Evolutionary conservation across 2,888 invertebrate species (phyloP), one percentile per base, ranked within the genome.

Genomic region (Aphrophora alni): DNA sequence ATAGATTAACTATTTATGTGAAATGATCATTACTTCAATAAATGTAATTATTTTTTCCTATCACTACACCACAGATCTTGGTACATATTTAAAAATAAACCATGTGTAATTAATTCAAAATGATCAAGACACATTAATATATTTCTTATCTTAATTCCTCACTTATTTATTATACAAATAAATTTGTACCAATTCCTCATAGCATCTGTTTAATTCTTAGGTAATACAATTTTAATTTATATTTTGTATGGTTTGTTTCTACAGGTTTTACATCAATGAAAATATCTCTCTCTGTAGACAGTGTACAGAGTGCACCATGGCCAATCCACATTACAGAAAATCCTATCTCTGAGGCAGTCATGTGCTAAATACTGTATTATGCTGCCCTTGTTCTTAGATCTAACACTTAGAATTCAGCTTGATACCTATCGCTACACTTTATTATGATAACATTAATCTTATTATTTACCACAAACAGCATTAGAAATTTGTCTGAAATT

Each of bases 241-340:
- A 68, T 79, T 33, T 73, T 69, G 38, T 71, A 38, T 44, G 79
- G 25, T 77, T 77, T 69, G 69, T 71, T 80, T 78, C 82, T 80
- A 17, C 82, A 84, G 84, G 83, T 27, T 78, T 84, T 44, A 75
- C 82, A 51, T 74, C 3, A 21, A 59, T 85, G 81, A 83, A 82
- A 82, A 80, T 81, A 38, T 84, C 85, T 26, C 79, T 80, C 72
- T 84, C 85, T 38, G 82, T 83, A 24, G 85, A 85, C 73, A 84
- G 84, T 88, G 87, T 89, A 86, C 89, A 88, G 89, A 87, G 89
- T 89, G 88, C 89, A 88, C 86, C 86, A 90, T 92, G 85, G 92
- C 93, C 83, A 86, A 94, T 94, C 87, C 93, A 93, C 89, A 94
- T 94, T 89, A 94, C 94, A 81, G 94, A 94, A 89, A 94, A 94